These are phyloP conservation scores for Chromis chromis DNA, from an alignment of 2,797 vertebrate genomes.

Conservation along the genomic window DNA sequence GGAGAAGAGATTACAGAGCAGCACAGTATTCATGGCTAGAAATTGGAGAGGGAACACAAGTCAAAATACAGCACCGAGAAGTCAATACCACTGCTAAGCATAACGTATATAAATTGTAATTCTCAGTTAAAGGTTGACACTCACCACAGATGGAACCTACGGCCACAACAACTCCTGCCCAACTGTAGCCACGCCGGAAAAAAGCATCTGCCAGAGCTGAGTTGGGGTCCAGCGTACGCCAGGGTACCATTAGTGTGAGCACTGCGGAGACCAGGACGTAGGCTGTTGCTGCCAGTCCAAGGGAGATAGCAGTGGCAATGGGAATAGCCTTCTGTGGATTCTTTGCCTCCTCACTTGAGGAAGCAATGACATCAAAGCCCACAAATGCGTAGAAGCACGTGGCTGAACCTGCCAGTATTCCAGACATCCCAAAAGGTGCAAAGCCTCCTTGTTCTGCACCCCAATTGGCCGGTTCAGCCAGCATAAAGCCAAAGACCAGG, in stretches of 20 bases:
- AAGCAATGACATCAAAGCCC: slow-evolving; percentile 95
- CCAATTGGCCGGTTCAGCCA: slow-evolving; percentile 93
- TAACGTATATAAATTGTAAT: slow-evolving; percentile 2
- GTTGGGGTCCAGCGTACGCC: slow-evolving; percentile 92
- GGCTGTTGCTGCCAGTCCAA: slow-evolving; percentile 88
- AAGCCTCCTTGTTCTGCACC: slow-evolving; percentile 91
- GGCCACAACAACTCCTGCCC: slow-evolving; percentile 95
- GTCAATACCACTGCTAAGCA: not conserved
- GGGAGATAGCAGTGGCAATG: slow-evolving; percentile 90
- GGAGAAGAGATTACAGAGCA: slow-evolving; percentile 96
- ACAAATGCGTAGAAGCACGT: slow-evolving; percentile 97
- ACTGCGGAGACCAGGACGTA: slow-evolving; percentile 94
- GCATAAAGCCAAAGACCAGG: slow-evolving; percentile 91
- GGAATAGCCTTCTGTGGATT: slow-evolving; percentile 92
- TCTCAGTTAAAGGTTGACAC: slow-evolving; percentile 55
- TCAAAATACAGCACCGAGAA: slow-evolving; percentile 7
- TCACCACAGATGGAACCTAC: slow-evolving; percentile 96
- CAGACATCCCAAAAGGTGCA: slow-evolving; percentile 91
- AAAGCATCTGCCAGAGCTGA: slow-evolving; percentile 94
- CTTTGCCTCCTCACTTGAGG: slow-evolving; percentile 94
- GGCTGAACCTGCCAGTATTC: slow-evolving; percentile 93
- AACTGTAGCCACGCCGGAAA: slow-evolving; percentile 93
- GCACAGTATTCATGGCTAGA: slow-evolving; percentile 96
- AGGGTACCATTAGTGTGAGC: slow-evolving; percentile 95
- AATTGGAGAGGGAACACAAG: slow-evolving; percentile 65